Evolutionary conservation across 2,113 vertebrate genomes (phyloP).

Genomic region (Myrmophylax atrothorax): DNA sequence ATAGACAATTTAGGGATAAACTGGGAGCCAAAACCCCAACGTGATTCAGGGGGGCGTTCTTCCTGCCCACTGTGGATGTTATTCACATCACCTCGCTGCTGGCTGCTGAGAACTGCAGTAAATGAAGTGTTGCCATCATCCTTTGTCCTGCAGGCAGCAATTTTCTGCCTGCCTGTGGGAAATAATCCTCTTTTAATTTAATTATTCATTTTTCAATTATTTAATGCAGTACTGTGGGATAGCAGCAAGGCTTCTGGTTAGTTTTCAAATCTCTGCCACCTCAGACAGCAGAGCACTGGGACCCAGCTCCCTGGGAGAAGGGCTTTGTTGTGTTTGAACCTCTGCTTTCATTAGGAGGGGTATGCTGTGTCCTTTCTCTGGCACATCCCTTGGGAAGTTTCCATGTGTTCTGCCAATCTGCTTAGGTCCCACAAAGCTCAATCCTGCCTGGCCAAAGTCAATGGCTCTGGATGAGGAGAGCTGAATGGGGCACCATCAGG

Average conservation of each 20-base stretch:
- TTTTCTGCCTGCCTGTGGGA: slow-evolving; percentile 59
- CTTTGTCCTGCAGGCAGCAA: slow-evolving; percentile 36
- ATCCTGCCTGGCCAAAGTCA: background rate
- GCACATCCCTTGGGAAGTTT: background rate
- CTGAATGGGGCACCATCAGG: background rate
- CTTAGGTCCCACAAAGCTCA: background rate
- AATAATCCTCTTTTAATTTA: slow-evolving; percentile 69
- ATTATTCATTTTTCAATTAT: slow-evolving; percentile 66
- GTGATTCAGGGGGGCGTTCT: background rate
- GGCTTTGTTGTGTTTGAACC: background rate
- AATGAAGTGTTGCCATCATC: slow-evolving; percentile 22
- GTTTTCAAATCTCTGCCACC: slow-evolving; percentile 8
- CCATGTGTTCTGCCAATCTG: background rate
- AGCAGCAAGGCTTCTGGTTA: slow-evolving; percentile 12
- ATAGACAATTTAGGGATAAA: background rate
- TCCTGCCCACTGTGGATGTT: slow-evolving; percentile 16
- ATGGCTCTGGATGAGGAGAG: background rate
- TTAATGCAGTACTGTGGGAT: slow-evolving; percentile 21
- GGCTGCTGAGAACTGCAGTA: slow-evolving; percentile 51
- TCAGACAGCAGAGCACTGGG: background rate
- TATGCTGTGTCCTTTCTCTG: background rate
- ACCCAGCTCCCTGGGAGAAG: slow-evolving; percentile 4
- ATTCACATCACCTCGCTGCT: background rate
- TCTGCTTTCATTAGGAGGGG: slow-evolving; percentile 10
- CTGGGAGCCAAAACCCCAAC: background rate